These are phyloP conservation scores for Sarcoramphus papa DNA, from an alignment of 2,797 vertebrate species.

Conservation along the genomic window DNA sequence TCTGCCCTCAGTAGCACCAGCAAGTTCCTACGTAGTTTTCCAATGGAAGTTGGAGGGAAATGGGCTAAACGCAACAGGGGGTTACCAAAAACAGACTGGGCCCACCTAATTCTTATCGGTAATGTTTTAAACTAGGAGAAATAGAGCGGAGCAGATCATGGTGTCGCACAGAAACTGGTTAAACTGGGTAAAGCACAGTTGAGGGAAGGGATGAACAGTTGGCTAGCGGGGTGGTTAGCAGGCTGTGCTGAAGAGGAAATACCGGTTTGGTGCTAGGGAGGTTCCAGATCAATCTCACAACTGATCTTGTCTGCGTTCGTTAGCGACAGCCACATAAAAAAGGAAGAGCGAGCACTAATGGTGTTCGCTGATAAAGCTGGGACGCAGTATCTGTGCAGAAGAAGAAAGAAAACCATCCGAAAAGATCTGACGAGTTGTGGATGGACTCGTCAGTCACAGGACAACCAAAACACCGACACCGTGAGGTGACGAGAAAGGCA, in stretches of 20 bases:
- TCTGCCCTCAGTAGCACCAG: not conserved
- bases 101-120: not conserved
- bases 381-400: accelerated
- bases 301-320: too few species aligned
- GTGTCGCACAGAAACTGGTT: not conserved
- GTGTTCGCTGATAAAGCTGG: not conserved
- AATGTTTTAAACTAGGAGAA: not conserved
- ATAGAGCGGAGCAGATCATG: not conserved
- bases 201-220: not conserved
- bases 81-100: too few species aligned
- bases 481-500: accelerated
- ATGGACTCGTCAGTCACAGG: not conserved
- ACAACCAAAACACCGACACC: not conserved
- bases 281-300: not conserved
- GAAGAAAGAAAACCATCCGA: not conserved
- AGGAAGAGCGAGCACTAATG: not conserved
- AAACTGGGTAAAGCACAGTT: accelerated
- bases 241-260: not conserved
- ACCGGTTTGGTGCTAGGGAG: not conserved
- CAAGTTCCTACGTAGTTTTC: accelerated
- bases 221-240: not conserved
- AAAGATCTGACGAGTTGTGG: not conserved
- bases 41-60: not conserved
- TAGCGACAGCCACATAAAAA: not conserved
- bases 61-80: not conserved